phyloP scores from a whole-genome alignment of 2,888 invertebrate species.

The Drosophila melanosoma region DNA sequence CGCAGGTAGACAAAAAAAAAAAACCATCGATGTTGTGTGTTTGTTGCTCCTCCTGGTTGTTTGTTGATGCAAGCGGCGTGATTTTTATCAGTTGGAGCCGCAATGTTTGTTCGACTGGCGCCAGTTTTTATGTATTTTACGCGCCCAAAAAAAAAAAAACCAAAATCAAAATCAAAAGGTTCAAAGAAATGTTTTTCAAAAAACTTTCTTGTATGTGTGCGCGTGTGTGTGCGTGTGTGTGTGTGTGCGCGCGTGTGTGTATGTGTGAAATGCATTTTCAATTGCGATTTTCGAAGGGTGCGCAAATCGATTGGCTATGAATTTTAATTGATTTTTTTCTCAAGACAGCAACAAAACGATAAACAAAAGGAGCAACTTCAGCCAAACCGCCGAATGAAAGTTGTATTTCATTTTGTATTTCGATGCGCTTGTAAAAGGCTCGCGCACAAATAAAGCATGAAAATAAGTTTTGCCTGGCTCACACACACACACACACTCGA shows the following conservation, averaged over 20 bases:
- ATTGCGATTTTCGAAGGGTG: slow-evolving; percentile 62
- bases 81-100: slow-evolving; percentile 80
- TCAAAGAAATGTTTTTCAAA: slow-evolving; percentile 22
- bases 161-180: slow-evolving; percentile 23
- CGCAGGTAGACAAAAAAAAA: slow-evolving; percentile 46
- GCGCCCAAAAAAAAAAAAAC: slow-evolving; percentile 32
- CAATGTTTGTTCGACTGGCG: slow-evolving; percentile 73
- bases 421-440: slow-evolving; percentile 79
- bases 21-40: slow-evolving; percentile 32
- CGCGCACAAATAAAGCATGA: slow-evolving; percentile 76
- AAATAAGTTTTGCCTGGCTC: slow-evolving; percentile 72
- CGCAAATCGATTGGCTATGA: slow-evolving; percentile 83
- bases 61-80: slow-evolving; percentile 81
- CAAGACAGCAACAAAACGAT: slow-evolving; percentile 40
- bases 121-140: slow-evolving; percentile 67
- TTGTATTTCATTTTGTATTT: slow-evolving; percentile 79
- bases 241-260: slow-evolving; percentile 12
- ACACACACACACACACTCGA: slow-evolving; percentile 28
- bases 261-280: slow-evolving; percentile 54
- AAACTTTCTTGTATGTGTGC: slow-evolving; percentile 5
- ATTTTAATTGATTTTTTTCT: slow-evolving; percentile 82
- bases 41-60: slow-evolving; percentile 48
- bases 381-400: slow-evolving; percentile 52
- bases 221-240: background rate
- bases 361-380: slow-evolving; percentile 12